Evolutionary conservation across 1,140 invertebrate species (phyloP), one percentile per base, ranked within the genome.

Genomic region (Heliothis subflexa): DNA sequence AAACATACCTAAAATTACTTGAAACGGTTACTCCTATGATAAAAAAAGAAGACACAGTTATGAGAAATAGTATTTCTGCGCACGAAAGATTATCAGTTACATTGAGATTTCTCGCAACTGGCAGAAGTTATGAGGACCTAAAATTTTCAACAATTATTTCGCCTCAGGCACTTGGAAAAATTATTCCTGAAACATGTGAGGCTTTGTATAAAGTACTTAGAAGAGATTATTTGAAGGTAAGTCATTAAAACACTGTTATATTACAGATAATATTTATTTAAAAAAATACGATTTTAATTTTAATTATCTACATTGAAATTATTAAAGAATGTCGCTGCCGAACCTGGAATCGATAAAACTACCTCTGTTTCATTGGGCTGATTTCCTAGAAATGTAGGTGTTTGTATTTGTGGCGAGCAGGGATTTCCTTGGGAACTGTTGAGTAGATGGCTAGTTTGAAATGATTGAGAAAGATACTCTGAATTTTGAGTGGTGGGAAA

Each of bases 61-160:
- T 87, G 85, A 82, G 85, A 81, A 85, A 77, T 52, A 64, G 62
- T 68, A 85, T 83, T 72, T 81, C 84, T 64, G 64, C 85, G 9
- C 80, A 86, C 64, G 83, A 86, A 72, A 86, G 84, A n/a, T n/a
- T 85, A 71, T 75, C 76, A 59, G 85, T 78, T 40, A 86, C 80
- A 74, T 81, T 85, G 72, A 82, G 83, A 79, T 85, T 83, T 83
- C 76, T 86, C 50, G 78, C 85, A 79, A 86, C 81, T 61, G 78
- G 79, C 18, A 81, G 83, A 74, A 81, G 54, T 33, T 78, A 83
- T 57, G 83, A 88, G 74, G 78, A 83, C 64, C 59, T 88, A 33
- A 89, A 92, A 85, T 93, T 86, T 87, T 88, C 85, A 54, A 80
- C 84, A 76, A 79, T 88, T n/a, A 92, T 93, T 78, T 93, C 90